Evolutionary conservation across 2,113 vertebrate species (phyloP).

Genomic region (Phylloscopus whistleri): DNA sequence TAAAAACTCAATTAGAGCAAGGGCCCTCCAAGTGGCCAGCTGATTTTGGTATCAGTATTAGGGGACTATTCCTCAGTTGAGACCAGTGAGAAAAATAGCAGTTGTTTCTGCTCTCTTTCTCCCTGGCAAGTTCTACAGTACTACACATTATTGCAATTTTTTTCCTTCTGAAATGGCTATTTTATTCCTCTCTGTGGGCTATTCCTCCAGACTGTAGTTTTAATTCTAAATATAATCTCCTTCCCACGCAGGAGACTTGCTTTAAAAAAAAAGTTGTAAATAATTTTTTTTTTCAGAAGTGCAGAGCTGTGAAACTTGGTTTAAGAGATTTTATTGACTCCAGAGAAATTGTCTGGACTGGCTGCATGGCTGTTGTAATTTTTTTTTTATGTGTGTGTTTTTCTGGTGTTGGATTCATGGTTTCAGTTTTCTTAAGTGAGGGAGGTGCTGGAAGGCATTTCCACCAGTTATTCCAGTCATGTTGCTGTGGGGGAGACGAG

Average conservation of each 20-base stretch:
- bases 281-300: background rate
- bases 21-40: background rate
- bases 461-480: background rate
- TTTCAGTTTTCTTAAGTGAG: background rate
- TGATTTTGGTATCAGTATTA: background rate
- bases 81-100: background rate
- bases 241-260: background rate
- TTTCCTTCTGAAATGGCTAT: background rate
- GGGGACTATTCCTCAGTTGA: background rate
- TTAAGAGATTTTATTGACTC: background rate
- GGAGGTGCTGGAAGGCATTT: background rate
- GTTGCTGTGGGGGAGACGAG: background rate
- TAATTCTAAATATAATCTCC: constrained; percentile 41
- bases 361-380: rapidly evolving
- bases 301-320: background rate
- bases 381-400: background rate
- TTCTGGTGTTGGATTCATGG: background rate
- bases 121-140: background rate
- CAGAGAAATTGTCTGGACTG: background rate
- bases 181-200: background rate
- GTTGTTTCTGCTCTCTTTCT: background rate
- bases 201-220: background rate
- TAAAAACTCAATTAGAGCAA: background rate
- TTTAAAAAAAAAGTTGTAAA: background rate
- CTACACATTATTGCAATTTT: background rate